phyloP scores from a whole-genome alignment of 2,888 invertebrate genomes.

The Drosophila hawaiiensis region DNA sequence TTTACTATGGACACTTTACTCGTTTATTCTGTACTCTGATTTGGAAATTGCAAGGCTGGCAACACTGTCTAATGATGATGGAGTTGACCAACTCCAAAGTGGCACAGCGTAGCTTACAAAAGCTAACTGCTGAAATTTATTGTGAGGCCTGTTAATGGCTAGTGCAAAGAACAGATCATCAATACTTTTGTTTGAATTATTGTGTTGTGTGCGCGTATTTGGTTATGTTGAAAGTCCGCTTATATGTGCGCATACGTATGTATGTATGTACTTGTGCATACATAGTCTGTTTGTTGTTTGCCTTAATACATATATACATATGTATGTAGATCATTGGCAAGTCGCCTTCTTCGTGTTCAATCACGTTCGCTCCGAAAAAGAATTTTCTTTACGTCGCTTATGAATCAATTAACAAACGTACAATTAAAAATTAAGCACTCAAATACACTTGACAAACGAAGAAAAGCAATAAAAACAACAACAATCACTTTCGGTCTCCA shows the following conservation, averaged over 20 bases:
- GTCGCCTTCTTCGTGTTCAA: not conserved
- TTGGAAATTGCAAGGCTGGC: constrained; percentile 3
- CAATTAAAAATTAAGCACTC: constrained; percentile 43
- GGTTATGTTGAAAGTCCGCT: not conserved
- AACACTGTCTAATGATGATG: not conserved
- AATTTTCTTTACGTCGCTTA: constrained; percentile 27
- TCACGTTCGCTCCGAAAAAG: constrained; percentile 1
- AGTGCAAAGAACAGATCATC: not conserved
- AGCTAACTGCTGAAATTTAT: not conserved
- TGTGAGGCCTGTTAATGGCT: not conserved
- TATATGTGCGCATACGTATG: not conserved
- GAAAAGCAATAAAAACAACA: not conserved
- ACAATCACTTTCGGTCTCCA: constrained; percentile 24
- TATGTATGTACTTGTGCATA: not conserved
- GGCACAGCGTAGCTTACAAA: not conserved
- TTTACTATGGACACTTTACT: not conserved
- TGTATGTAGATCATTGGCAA: not conserved
- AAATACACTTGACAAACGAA: constrained; percentile 15
- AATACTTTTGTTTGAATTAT: not conserved
- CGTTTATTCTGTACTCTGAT: not conserved
- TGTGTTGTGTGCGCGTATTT: constrained; percentile 12
- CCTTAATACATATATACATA: not conserved
- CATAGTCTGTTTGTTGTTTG: not conserved
- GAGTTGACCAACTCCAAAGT: not conserved
- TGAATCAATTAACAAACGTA: constrained; percentile 36